Evolutionary conservation across 2,113 vertebrate genomes (phyloP).

Genomic region (Carlito syrichta): DNA sequence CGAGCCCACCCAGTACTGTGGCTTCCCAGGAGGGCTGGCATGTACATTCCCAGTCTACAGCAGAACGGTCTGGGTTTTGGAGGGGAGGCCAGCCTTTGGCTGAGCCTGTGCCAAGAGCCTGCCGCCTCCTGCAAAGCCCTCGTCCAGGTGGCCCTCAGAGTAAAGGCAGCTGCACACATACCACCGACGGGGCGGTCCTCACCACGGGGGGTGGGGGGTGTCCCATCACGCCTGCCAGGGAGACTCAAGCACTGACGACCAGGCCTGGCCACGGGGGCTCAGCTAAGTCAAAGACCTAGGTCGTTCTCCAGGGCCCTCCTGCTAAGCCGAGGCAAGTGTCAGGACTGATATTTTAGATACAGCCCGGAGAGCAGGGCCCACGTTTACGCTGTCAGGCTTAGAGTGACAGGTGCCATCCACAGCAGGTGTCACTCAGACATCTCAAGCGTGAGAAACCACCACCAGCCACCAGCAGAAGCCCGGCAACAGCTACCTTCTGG

Average conservation of each 20-base stretch:
- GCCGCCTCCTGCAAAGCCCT: too few species aligned
- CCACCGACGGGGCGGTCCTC: too few species aligned
- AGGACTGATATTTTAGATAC: accelerated
- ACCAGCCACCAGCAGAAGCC: background rate
- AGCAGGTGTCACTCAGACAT: accelerated
- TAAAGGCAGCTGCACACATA: too few species aligned
- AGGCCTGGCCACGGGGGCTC: background rate
- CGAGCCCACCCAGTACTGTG: background rate
- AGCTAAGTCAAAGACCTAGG: too few species aligned
- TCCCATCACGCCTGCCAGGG: accelerated
- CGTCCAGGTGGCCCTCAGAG: background rate
- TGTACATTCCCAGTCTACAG: background rate
- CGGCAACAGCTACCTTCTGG: too few species aligned
- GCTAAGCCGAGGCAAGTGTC: accelerated
- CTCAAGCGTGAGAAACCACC: background rate
- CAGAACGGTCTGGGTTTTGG: background rate
- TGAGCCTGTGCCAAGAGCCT: background rate
- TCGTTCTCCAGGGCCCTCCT: background rate
- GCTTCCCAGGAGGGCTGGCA: background rate
- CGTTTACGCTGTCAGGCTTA: accelerated
- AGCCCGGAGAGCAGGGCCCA: background rate
- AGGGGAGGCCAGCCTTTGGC: too few species aligned
- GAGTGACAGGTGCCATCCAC: background rate
- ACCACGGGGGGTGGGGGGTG: too few species aligned
- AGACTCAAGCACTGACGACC: accelerated